Evolutionary conservation across 2,113 vertebrate species (phyloP), one percentile per base, ranked within the genome.

Genomic region (Anser cygnoides): DNA sequence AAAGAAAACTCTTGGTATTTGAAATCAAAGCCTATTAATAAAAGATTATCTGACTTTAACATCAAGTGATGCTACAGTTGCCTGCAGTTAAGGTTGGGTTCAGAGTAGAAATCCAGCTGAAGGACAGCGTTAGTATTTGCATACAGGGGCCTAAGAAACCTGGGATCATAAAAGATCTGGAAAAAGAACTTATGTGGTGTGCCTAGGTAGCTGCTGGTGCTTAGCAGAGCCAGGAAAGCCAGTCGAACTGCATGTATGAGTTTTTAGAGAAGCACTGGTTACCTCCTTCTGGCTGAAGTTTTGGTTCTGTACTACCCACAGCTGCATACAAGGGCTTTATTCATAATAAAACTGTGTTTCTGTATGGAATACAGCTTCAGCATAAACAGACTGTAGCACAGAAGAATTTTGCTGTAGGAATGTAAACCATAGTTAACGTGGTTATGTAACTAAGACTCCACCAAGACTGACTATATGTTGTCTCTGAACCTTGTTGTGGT

Each of bases 191-290:
- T 59, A 22, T 18, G 6, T 39, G 37, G 7, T 78, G 5, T 84
- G 17, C 55, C n/a, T 83, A 76, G 29, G n/a, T 74, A 54, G 26
- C 54, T 88, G 59, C 41, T 88, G 5, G 3, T 44, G 20, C 79
- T 83, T 76, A 82, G 35, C 49, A 62, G 88, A 90, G 82, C 79
- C 39, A 29, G 76, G n/a, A 78, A 89, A 72, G 83, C 52, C 46
- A 43, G 68, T 3, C 57, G 20, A 89, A 81, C 65, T 67, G 28
- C 41, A 37, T 19, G 20, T 57, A 13, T 33, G 49, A 66, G 19
- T 70, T 23, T 73, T 82, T 50, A 85, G 26, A 41, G 78, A 85
- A 92, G 54, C 44, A 44, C 54, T 66, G 59, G 5, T 79, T 88
- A 39, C 19, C 66, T 82, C n/a, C 31, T 91, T 22, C 57, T 85